A percentile compares a stretch with the other conserved stretches of the same genome.
Evolutionary conservation across 1,140 invertebrate species (phyloP).

Genomic region (Solen grandis): DNA sequence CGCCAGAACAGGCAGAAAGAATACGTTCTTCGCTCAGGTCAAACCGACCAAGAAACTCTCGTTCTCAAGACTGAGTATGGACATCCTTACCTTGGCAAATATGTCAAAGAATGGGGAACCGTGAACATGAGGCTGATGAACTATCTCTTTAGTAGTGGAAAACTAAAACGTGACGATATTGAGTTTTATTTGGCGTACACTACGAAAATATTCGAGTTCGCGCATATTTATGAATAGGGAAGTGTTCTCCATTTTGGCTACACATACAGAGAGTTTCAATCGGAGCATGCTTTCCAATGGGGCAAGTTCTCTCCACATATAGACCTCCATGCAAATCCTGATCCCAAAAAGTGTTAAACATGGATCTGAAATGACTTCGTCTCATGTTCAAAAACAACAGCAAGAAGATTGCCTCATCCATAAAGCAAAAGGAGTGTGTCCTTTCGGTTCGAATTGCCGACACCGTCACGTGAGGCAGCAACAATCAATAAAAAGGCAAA

Average conservation of each 20-base stretch:
- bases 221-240: conserved; percentile 9
- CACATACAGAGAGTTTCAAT: background rate
- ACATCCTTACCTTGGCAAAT: background rate
- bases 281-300: no score
- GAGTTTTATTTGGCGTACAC: no score
- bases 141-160: background rate
- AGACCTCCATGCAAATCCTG: conserved; percentile 9
- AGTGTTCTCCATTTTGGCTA: conserved; percentile 18
- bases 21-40: background rate
- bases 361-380: background rate
- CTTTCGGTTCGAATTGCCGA: background rate
- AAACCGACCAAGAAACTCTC: no score
- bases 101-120: conserved; percentile 11
- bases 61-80: background rate
- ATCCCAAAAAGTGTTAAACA: background rate
- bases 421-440: background rate
- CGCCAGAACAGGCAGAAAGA: background rate
- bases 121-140: conserved; percentile 17
- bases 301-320: conserved; percentile 17
- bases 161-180: background rate
- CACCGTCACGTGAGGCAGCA: no score
- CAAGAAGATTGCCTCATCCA: conserved; percentile 5
- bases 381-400: background rate
- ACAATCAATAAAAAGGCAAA: background rate
- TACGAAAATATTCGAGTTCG: conserved; percentile 16